Conservation (phyloP, 2,113 vertebrate genomes). For the Siniperca chuatsi region DNA sequence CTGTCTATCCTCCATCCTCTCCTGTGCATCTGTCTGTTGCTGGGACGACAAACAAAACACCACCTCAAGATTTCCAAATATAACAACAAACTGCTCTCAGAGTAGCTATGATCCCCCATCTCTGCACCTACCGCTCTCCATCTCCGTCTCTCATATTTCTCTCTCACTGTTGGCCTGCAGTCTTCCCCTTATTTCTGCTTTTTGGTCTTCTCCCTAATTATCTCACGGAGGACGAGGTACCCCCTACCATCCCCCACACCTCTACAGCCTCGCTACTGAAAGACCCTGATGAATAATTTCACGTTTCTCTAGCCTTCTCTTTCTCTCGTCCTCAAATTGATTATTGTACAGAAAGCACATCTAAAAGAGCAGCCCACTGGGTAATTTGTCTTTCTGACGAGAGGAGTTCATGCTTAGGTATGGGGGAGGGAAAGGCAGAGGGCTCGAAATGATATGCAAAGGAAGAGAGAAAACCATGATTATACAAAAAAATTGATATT, state of each 20-base stretch:
- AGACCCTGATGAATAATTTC: constrained; percentile 85
- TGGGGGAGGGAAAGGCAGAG: constrained; percentile 49
- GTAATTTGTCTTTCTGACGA: constrained; percentile 82
- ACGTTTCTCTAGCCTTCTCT: constrained; percentile 78
- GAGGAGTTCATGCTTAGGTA: constrained; percentile 55
- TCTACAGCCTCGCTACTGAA: constrained; percentile 52
- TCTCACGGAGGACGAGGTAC: constrained; percentile 70
- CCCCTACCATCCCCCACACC: constrained; percentile 73
- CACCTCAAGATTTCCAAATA: constrained; percentile 75
- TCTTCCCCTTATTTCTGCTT: constrained; percentile 50
- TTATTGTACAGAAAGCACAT: constrained; percentile 81
- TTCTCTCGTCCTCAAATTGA: constrained; percentile 81
- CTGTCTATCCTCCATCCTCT: constrained; percentile 66
- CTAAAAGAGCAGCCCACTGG: constrained; percentile 78
- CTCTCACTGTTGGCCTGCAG: constrained; percentile 41
- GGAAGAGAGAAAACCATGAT: constrained; percentile 61
- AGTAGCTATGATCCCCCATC: constrained; percentile 32
- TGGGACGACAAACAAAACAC: constrained; percentile 74
- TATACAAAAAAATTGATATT: constrained; percentile 72
- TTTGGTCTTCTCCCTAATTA: constrained; percentile 79
- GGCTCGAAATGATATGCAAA: constrained; percentile 65
- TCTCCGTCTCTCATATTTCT: constrained; percentile 11
- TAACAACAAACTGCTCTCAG: constrained; percentile 63
- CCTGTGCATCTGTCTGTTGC: constrained; percentile 74
- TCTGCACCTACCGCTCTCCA: constrained; percentile 51